Percentiles rank a stretch among this genome's conserved stretches.
Evolutionary conservation across 1,140 invertebrate species (phyloP).

Genomic region (Hirudo medicinalis): DNA sequence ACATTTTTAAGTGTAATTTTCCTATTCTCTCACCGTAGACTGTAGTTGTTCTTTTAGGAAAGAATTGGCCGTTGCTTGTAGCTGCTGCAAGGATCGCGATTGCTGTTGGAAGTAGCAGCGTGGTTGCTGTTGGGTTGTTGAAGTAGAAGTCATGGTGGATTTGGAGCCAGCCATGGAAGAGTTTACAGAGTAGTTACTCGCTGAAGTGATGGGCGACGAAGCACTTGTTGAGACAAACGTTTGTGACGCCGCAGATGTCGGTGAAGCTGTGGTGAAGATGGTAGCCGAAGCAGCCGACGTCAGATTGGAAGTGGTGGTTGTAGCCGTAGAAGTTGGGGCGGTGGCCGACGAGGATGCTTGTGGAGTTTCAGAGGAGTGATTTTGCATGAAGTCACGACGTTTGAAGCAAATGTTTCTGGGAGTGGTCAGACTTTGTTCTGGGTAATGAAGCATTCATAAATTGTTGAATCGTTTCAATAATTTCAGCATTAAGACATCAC

Average conservation of each 20-base stretch:
- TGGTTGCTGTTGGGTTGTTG: background rate
- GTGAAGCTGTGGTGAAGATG: background rate
- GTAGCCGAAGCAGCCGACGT: background rate
- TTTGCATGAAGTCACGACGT: background rate
- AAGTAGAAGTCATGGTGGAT: background rate
- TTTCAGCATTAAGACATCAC: too few relatives aligned
- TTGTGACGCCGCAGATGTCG: background rate
- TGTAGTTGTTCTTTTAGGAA: constrained; percentile 8
- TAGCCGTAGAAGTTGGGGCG: background rate
- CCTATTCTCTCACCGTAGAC: background rate
- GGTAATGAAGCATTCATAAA: background rate
- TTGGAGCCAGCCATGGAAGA: background rate
- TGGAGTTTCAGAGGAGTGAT: background rate
- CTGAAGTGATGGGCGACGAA: background rate
- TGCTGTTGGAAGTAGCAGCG: background rate
- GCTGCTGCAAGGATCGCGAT: background rate
- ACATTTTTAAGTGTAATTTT: background rate
- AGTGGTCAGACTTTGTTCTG: constrained; percentile 5
- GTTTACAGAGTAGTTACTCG: too few relatives aligned
- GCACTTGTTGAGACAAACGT: background rate
- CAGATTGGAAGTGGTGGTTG: background rate
- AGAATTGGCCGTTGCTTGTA: constrained; percentile 10
- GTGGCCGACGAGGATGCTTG: background rate
- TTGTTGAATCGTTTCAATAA: too few relatives aligned
- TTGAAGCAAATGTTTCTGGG: constrained; percentile 12